These are phyloP conservation scores for Meghimatium bilineatum DNA, from an alignment of 2,888 invertebrate genomes.

Conservation along the genomic window DNA sequence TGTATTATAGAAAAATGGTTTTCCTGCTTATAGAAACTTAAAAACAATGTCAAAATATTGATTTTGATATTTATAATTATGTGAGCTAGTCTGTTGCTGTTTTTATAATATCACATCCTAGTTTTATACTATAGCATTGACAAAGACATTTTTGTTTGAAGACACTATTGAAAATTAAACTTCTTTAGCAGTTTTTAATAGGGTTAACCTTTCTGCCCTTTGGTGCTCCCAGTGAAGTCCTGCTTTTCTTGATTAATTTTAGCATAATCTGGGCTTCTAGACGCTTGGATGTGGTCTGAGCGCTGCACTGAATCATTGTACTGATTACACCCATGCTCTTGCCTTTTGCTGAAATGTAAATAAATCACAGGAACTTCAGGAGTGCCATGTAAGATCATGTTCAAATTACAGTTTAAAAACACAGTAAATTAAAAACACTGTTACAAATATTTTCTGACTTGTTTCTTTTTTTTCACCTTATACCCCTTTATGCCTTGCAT, in stretches of 20 bases:
- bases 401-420: not conserved
- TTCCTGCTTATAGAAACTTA: too few species aligned
- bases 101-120: too few species aligned
- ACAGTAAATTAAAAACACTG: not conserved
- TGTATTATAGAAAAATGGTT: too few species aligned
- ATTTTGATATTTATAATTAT: too few species aligned
- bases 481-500: too few species aligned
- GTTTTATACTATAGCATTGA: too few species aligned
- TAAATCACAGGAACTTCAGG: not conserved
- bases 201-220: conserved; percentile 71
- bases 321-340: conserved; percentile 64
- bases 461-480: too few species aligned
- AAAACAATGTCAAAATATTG: too few species aligned
- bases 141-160: too few species aligned
- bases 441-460: too few species aligned
- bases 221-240: conserved; percentile 75
- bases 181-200: not conserved
- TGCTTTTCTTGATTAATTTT: conserved; percentile 75
- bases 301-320: conserved; percentile 75
- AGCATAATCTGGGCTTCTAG: conserved; percentile 73
- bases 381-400: not conserved
- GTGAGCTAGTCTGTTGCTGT: too few species aligned
- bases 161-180: too few species aligned
- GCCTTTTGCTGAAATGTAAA: conserved; percentile 38
- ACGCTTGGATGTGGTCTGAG: conserved; percentile 75